These are phyloP conservation scores for Amblyopsis rosae DNA, from an alignment of 2,113 vertebrate species.

Conservation along the genomic window DNA sequence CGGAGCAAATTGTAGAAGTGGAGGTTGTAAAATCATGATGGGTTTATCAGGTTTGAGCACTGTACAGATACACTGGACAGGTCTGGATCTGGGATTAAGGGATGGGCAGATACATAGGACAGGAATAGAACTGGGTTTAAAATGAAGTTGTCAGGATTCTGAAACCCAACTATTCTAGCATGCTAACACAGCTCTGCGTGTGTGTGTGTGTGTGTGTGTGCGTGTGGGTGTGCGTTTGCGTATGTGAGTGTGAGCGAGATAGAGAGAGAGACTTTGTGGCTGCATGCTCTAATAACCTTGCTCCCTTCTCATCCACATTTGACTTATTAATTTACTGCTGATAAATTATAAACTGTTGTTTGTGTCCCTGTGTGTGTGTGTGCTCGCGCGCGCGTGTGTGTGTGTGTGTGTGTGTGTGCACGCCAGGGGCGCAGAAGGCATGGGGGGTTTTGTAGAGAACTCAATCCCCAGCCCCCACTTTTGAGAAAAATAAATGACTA, in stretches of 20 bases:
- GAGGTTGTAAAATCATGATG: too few relatives aligned
- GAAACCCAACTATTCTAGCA: background rate
- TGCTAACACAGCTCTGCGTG: background rate
- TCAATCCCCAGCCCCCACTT: too few relatives aligned
- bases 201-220: conserved; percentile 14
- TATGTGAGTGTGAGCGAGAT: background rate
- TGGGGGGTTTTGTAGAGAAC: too few relatives aligned
- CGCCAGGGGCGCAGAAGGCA: too few relatives aligned
- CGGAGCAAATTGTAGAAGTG: background rate
- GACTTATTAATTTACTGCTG: conserved; percentile 62
- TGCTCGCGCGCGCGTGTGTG: conserved; percentile 2
- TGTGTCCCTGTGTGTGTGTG: background rate
- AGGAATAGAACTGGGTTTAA: background rate
- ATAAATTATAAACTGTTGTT: conserved; percentile 58
- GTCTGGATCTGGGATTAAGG: conserved; percentile 4
- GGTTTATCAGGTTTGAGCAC: background rate
- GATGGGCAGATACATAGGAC: background rate
- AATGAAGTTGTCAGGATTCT: background rate
- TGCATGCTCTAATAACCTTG: conserved; percentile 48
- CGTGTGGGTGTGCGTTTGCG: conserved; percentile 11
- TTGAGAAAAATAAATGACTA: background rate
- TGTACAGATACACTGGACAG: background rate
- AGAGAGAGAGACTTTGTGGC: background rate
- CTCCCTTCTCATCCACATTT: conserved; percentile 43
- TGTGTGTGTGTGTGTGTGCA: conserved; percentile 13